Evolutionary conservation across 2,797 vertebrate species (phyloP), one percentile per base, ranked within the genome.

Genomic region (Enteromius viviparus): DNA sequence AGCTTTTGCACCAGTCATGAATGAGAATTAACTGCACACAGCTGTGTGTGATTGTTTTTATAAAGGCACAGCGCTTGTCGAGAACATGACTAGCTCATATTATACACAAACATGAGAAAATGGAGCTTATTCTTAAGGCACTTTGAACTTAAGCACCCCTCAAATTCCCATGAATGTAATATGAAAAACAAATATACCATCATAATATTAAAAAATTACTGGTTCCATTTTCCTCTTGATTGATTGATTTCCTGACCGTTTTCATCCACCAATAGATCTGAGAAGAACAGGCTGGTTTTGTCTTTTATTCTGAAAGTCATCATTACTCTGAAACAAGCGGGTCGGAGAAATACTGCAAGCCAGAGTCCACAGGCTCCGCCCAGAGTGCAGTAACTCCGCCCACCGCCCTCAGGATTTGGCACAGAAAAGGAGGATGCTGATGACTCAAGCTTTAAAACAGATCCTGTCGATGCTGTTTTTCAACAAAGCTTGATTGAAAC

Each of bases 231-330:
- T 47, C 23, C 9, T 19, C 42, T 47, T 29, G 34, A 6, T 34
- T 34, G 34, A 34, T 3, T 29, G 42, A 45, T 17, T 19, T 37
- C 32, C 9, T 21, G 68, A 6, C 60, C 7, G 1, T 71, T 12
- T 21, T 5, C 2, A 42, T 23, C 60, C 60, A 32, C 60, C 23
- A 64, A 64, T 21, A 23, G 45, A 51, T 72, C 15, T 47, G 23
- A 71, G 23, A 29, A 15, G 8, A 12, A 85, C 19, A 9, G 66
- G 15, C 68, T 10, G 40, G 74, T 88, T 89, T 85, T 85, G 89
- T 70, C 66, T 70, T 92, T 94, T 93, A 92, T 92, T 93, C 90
- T 76, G 79, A 76, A 92, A 89, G 89, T 87, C 85, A 87, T 88
- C 5, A 64, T 81, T 84, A 87, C 88, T 88, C 87, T 86, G 62